Conservation (phyloP, 2,113 vertebrate species). For the Onychorhynchus coronatus region DNA sequence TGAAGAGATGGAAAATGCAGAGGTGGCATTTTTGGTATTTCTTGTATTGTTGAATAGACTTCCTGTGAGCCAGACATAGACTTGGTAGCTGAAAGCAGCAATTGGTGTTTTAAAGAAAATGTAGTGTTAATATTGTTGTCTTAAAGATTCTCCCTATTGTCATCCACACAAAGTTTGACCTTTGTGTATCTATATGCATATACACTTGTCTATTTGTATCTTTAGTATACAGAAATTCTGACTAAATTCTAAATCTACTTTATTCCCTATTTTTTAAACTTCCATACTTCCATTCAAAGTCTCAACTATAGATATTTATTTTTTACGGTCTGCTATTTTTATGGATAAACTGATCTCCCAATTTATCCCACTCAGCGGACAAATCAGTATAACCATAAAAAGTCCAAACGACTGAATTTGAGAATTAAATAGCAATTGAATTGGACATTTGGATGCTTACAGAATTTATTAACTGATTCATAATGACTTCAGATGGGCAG, state of each 20-base stretch:
- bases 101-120: not conserved
- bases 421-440: not conserved
- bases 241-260: not conserved
- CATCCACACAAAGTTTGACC: not conserved
- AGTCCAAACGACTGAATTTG: not conserved
- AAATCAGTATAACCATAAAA: not conserved
- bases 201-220: not conserved
- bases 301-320: not conserved
- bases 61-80: not conserved
- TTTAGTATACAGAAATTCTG: not conserved
- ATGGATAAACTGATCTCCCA: not conserved
- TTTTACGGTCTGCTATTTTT: not conserved
- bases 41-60: not conserved
- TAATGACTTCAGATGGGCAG: not conserved
- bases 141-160: not conserved
- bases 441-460: not conserved
- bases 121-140: not conserved
- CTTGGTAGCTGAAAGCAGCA: not conserved
- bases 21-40: not conserved
- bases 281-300: not conserved
- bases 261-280: not conserved
- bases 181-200: not conserved
- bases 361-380: not conserved
- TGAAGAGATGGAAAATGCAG: not conserved
- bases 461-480: not conserved